Evolutionary conservation across 2,113 vertebrate species (phyloP), one percentile per base, ranked within the genome.

Genomic region (Chloropsis hardwickii): DNA sequence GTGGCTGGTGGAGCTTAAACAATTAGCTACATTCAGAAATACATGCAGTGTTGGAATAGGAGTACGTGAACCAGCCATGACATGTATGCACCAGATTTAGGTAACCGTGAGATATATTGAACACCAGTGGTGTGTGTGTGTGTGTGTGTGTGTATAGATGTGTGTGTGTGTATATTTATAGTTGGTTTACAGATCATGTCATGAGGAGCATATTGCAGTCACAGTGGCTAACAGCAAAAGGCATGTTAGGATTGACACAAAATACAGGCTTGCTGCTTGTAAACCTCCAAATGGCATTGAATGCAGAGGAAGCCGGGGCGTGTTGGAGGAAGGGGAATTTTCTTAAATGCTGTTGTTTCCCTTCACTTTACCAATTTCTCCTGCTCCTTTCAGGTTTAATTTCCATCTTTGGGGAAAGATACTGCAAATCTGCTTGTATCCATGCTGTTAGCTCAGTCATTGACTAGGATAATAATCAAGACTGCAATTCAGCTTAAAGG

Each of bases 401-500:
- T 92, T 93, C 58, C 23, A 53, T 81, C n/a, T 74, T 74, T 31
- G 39, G 29, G 24, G 11, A 77, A 87, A 50, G 29, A 72, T 76
- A n/a, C 14, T 29, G 71, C 22, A 92, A 74, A 83, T 93, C 58
- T 93, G 15, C 42, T 94, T 88, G 78, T 83, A 51, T 77, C 22
- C 7, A 3, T 88, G 79, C 56, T 70, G 42, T 80, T 93, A 80
- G 51, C 76, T 94, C 67, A 45, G 81, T 57, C 65, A 77, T 69
- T 40, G 60, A 50, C 62, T 81, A 40, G 71, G 81, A 88, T 92
- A 81, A 86, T 77, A 61, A 90, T 80, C 42, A 62, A 79, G 37
- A 40, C 47, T 83, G 16, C 86, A 82, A 76, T 94, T 95, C 93
- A 96, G 81, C 84, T 95, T 96, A 82, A 92, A 73, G 84, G 84